Evolutionary conservation across 2,113 vertebrate genomes (phyloP).

Genomic region (Pontoporia blainvillei): DNA sequence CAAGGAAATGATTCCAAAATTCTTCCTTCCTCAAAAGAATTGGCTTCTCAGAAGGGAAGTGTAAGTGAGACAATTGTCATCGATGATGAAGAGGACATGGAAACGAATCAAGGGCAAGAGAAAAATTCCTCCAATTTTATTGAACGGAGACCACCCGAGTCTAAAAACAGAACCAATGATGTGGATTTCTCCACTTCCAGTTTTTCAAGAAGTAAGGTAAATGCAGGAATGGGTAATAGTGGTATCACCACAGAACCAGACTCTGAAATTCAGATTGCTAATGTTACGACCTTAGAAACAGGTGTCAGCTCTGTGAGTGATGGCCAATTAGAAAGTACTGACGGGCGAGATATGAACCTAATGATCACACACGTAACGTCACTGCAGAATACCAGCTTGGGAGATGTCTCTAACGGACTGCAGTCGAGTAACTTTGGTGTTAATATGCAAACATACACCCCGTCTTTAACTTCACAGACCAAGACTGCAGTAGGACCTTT

Average conservation of each 20-base stretch:
- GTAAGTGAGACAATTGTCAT: constrained; percentile 96
- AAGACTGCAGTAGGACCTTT: constrained; percentile 90
- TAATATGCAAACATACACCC: constrained; percentile 88
- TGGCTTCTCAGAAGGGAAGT: constrained; percentile 83
- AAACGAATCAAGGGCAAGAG: constrained; percentile 86
- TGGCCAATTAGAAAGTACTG: constrained; percentile 80
- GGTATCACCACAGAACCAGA: constrained; percentile 96
- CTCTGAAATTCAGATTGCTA: constrained; percentile 96
- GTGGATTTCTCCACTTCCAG: constrained; percentile 84
- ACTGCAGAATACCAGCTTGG: constrained; percentile 87
- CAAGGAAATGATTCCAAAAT: constrained; percentile 84
- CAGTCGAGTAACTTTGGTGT: constrained; percentile 94
- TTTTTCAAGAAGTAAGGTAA: constrained; percentile 89
- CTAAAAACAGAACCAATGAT: constrained; percentile 84
- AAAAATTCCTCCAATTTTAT: constrained; percentile 83
- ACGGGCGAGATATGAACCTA: constrained; percentile 91
- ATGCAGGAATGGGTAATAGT: constrained; percentile 82
- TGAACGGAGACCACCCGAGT: constrained; percentile 82
- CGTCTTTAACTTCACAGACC: constrained; percentile 87
- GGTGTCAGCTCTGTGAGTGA: constrained; percentile 83
- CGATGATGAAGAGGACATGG: constrained; percentile 95
- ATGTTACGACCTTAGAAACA: constrained; percentile 95
- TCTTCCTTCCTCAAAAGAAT: constrained; percentile 81
- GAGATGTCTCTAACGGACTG: constrained; percentile 90
- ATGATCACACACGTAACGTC: constrained; percentile 98